These are phyloP conservation scores for Danio tinwini DNA, from an alignment of 2,797 vertebrate genomes.

Conservation along the genomic window DNA sequence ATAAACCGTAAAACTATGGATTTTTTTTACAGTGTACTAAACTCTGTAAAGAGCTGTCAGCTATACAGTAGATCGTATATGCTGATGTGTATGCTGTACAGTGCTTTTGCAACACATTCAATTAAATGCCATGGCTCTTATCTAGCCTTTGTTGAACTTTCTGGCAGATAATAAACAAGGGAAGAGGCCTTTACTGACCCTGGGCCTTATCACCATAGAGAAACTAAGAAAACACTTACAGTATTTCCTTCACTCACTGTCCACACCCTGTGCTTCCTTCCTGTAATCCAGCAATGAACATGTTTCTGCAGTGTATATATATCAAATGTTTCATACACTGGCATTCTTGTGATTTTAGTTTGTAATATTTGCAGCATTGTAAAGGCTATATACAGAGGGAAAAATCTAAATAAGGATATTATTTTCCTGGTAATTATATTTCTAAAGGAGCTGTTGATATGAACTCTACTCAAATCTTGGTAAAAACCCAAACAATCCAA, in stretches of 20 bases:
- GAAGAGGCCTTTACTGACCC: conserved; percentile 4
- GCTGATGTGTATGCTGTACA: not conserved
- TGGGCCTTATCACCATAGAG: conserved; percentile 20
- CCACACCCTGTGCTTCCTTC: conserved; percentile 28
- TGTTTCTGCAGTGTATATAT: not conserved
- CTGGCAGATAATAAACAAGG: conserved; percentile 28
- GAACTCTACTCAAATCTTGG: too few relatives aligned
- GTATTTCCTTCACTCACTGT: conserved; percentile 15
- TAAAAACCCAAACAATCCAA: too few relatives aligned
- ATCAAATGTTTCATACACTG: not conserved
- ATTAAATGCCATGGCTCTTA: not conserved
- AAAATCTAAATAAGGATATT: too few relatives aligned
- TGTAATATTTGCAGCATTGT: not conserved
- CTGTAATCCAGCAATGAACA: not conserved
- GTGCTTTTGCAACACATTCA: not conserved
- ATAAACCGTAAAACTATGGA: too few relatives aligned
- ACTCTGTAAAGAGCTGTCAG: not conserved
- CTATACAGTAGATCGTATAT: not conserved
- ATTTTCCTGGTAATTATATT: too few relatives aligned
- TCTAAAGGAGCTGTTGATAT: too few relatives aligned
- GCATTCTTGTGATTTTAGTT: not conserved
- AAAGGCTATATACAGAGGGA: not conserved
- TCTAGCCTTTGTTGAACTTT: conserved; percentile 27
- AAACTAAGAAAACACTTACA: conserved; percentile 17
- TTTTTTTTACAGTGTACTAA: too few relatives aligned